Base-by-base conservation (phyloP, 2,888 invertebrate species). In the Agonopterix arenella region DNA sequence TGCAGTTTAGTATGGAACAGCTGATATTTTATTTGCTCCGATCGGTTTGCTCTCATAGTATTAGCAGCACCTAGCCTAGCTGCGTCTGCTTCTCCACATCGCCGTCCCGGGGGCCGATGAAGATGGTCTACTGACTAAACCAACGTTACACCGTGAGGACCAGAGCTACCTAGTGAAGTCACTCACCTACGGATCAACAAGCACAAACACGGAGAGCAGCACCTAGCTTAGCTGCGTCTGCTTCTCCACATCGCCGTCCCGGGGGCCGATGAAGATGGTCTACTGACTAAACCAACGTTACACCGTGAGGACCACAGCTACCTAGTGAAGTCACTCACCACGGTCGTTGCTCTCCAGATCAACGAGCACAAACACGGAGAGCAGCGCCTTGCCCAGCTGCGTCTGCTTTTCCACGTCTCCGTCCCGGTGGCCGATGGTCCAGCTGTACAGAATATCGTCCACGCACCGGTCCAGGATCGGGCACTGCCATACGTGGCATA, bases 401-500 rank as follows among this genome's bases (percentile, higher is more conserved):
- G 76, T 77, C 59, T 83, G 80, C 46, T 79, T 78, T 52, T 86
- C 83, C 13, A 82, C 66, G 52, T 81, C 84, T 0, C 79, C 84
- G 48, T 84, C 82, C 1, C 78, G 68, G 57, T 89, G 83, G 4
- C 86, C 89, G 44, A 91, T 88, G 7, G 81, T 89, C 91, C 91
- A 91, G 62, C 84, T 85, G 66, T 78, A 79, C 18, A 91, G 72
- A 46, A 90, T 76, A 51, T 83, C 83, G 52, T 89, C 78, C 42
- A 90, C 84, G 46, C 90, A 89, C 0, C 86, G 66, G 48, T 80
- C 80, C 49, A 92, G 68, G 42, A 90, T 70, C 0, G 90, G 81
- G 55, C 91, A 91, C 58, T 88, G 89, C 91, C 91, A 91, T 1
- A 86, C 75, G 62, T 86, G 84, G 45, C 83, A 80, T 59, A 89